Base-by-base conservation (phyloP, 2,113 vertebrate genomes). In the Chaenocephalus aceratus region DNA sequence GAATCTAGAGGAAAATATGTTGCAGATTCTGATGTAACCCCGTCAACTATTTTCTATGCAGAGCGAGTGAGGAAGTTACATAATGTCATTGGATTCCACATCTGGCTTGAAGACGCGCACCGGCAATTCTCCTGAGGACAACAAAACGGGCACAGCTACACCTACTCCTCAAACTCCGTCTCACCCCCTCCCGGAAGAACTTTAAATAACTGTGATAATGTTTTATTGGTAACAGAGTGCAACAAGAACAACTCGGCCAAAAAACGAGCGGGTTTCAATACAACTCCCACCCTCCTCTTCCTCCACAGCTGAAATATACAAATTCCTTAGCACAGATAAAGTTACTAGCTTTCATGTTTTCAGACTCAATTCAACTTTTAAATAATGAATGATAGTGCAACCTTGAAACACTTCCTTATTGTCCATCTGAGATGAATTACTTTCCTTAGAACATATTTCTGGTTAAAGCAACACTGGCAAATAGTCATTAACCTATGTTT, bases 41-140 rank as follows among this genome's bases (percentile, higher is more conserved):
- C 2, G 5, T 85, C 83, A 82, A 77, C 69, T 83, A 62, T 83
- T 80, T 69, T 84, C 80, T 54, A 16, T 63, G 54, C 23, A 15
- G 77, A 84, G 64, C 10, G 52, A 86, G 74, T 23, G 51, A 87
- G 90, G 92, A 92, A 89, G 88, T 93, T 94, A 62, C 87, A 84
- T 89, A 91, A 94, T 46, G 56, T 70, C 83, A 65, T 16, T 64
- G 86, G 88, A 91, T 86, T 87, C 72, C 91, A 93, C 93, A 93
- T 93, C 88, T 94, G 92, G 92, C 83, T 77, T 45, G 74, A 88
- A 79, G 83, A 91, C 49, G 48, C 69, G 59, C 44, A 66, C 77
- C 51, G 46, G 26, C 34, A 73, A 87, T 52, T 74, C 82, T 82
- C 89, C 49, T 7, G 67, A 63, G 85, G 62, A 76, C 36, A 88